phyloP scores from a whole-genome alignment of 2,113 vertebrate genomes.

The Xyliphius kryptos region DNA sequence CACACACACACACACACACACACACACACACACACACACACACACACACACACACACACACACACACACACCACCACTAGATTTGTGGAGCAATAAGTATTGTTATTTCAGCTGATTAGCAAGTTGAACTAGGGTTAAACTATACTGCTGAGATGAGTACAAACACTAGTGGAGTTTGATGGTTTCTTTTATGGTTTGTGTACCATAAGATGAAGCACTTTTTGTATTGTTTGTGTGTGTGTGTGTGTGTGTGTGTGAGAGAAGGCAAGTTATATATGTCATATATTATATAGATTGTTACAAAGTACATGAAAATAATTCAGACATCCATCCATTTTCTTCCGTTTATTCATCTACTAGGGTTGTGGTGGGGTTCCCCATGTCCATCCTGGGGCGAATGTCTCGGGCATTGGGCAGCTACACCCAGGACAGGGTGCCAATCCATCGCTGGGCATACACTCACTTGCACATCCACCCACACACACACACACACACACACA shows the following conservation, averaged over 20 bases:
- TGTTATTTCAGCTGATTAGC: slow-evolving; percentile 57
- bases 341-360: too few species aligned
- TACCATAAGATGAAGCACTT: slow-evolving; percentile 20
- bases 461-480: too few species aligned
- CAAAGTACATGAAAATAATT: too few species aligned
- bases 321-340: too few species aligned
- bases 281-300: too few species aligned
- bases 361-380: too few species aligned
- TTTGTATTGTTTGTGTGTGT: slow-evolving; percentile 8
- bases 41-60: slow-evolving; percentile 36
- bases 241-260: slow-evolving; percentile 22
- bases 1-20: too few species aligned
- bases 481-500: too few species aligned
- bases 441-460: too few species aligned
- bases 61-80: slow-evolving; percentile 10
- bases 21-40: slow-evolving; percentile 22
- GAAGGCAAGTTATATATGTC: slow-evolving; percentile 15
- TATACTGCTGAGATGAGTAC: slow-evolving; percentile 5
- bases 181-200: slow-evolving; percentile 25
- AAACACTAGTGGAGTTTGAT: slow-evolving; percentile 5
- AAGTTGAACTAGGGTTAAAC: slow-evolving; percentile 19
- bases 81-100: slow-evolving; percentile 39
- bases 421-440: too few species aligned
- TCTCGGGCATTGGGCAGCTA: too few species aligned
- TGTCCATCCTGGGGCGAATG: too few species aligned